Evolutionary conservation across 2,113 vertebrate species (phyloP), one percentile per base, ranked within the genome.

Genomic region (Pandion haliaetus): DNA sequence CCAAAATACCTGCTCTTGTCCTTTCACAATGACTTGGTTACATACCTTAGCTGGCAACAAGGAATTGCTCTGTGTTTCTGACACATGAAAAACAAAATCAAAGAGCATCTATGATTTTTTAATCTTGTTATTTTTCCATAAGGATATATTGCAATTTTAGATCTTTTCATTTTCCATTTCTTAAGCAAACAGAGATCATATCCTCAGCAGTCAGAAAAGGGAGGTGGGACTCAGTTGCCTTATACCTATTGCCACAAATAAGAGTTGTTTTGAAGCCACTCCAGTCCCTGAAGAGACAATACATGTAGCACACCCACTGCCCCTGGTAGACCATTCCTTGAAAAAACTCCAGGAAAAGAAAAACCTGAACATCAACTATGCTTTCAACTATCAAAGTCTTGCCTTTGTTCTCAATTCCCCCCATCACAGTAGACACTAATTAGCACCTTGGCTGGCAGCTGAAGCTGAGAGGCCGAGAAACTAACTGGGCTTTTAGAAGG

Each of bases 321-420:
- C 76, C 52, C 26, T 38, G 42, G 38, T 21, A 86, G 42, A 74
- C 31, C 14, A 76, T 77, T 69, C 44, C 44, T 95, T n/a, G 38
- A 21, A 36, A 79, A 96, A 89, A 82, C 31, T 96, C 63, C 45
- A 70, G 59, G 74, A 81, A 89, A 96, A 88, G 7, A 71, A 78
- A 88, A 73, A 72, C 11, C 45, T 92, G 72, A 93, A 63, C 78
- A 87, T 80, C 67, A 72, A 50, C 50, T 74, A 79, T 42, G 47
- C 78, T 90, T 82, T 93, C 50, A 97, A 71, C 89, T 57, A 79
- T 88, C 81, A 92, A 95, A 96, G 63, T 66, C 79, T 90, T 5
- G 40, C 73, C 84, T 94, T 77, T 96, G 79, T 83, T 97, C 82
- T 97, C 61, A 86, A 86, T 95, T 93, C 54, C 40, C 28, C 73